These are phyloP conservation scores for Galeopsomyia nigrocyanea DNA, from an alignment of 2,888 invertebrate genomes.

Conservation along the genomic window DNA sequence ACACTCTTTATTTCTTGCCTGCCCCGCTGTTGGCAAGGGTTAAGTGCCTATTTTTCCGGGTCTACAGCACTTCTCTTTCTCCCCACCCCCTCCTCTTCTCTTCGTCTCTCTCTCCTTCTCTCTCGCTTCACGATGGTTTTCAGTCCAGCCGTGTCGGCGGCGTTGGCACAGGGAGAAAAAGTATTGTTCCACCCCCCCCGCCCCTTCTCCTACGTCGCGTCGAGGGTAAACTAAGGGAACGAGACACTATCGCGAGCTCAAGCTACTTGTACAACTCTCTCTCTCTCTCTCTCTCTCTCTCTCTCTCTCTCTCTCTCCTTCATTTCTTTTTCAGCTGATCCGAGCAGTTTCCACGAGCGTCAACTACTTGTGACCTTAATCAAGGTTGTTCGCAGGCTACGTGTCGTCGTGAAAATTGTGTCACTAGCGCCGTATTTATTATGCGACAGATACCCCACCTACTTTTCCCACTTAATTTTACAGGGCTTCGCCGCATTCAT, in stretches of 20 bases:
- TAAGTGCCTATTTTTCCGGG: slow-evolving; percentile 40
- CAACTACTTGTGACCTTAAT: slow-evolving; percentile 38
- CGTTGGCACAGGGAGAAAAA: slow-evolving; percentile 16
- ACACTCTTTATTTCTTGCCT: background rate
- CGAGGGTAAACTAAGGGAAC: slow-evolving; percentile 29
- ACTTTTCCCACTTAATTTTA: too few relatives aligned
- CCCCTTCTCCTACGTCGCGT: background rate
- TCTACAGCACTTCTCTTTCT: slow-evolving; percentile 31
- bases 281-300: background rate
- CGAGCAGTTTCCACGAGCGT: slow-evolving; percentile 19
- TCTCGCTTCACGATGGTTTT: slow-evolving; percentile 33
- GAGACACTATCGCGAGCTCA: background rate
- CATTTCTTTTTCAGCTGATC: slow-evolving; percentile 21
- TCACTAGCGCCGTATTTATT: too few relatives aligned
- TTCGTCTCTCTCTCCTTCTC: too few relatives aligned
- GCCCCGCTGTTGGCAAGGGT: slow-evolving; percentile 28
- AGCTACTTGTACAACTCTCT: background rate
- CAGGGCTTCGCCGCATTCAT: too few relatives aligned
- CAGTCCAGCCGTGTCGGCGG: slow-evolving; percentile 9
- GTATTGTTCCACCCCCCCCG: slow-evolving; percentile 27
- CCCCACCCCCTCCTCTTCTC: slow-evolving; percentile 18
- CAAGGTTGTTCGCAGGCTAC: slow-evolving; percentile 19
- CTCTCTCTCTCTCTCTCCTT: background rate
- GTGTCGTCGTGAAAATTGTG: background rate
- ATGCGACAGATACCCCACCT: too few relatives aligned